Conservation (phyloP, 2,888 invertebrate species). For the Ariolimax columbianus region DNA sequence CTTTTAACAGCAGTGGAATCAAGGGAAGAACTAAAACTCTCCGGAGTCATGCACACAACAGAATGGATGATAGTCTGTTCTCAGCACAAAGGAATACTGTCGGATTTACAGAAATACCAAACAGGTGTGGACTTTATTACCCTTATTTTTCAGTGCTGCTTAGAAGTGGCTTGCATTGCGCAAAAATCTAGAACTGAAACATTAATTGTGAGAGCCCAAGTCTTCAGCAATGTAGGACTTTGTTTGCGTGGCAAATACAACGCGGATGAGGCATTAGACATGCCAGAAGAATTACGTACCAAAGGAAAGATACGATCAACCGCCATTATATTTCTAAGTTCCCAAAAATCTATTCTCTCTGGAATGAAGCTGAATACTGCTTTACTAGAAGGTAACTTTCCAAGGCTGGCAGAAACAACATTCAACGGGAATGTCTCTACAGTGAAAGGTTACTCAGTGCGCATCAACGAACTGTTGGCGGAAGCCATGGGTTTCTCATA, state of each 20-base stretch:
- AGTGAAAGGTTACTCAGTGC: slow-evolving; percentile 5
- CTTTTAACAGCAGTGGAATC: neutral
- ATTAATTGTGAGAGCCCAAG: neutral
- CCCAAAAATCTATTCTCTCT: slow-evolving; percentile 5
- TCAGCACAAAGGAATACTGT: neutral
- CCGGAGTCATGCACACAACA: neutral
- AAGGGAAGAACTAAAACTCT: neutral
- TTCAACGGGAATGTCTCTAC: neutral
- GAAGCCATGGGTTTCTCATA: neutral
- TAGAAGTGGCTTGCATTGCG: neutral
- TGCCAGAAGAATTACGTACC: neutral
- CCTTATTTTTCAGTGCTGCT: neutral
- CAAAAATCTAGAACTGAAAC: slow-evolving; percentile 17
- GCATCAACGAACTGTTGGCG: neutral
- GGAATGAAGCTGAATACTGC: neutral
- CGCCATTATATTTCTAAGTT: neutral
- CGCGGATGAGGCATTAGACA: too few relatives aligned
- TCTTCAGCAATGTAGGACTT: neutral
- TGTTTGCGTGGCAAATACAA: neutral
- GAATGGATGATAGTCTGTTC: slow-evolving; percentile 19
- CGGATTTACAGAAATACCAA: neutral
- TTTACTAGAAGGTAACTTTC: neutral
- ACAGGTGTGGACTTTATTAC: slow-evolving; percentile 11
- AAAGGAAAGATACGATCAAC: neutral
- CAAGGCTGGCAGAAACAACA: neutral